These are phyloP conservation scores for Corydoras maculifer DNA, from an alignment of 2,113 vertebrate genomes.

Conservation along the genomic window DNA sequence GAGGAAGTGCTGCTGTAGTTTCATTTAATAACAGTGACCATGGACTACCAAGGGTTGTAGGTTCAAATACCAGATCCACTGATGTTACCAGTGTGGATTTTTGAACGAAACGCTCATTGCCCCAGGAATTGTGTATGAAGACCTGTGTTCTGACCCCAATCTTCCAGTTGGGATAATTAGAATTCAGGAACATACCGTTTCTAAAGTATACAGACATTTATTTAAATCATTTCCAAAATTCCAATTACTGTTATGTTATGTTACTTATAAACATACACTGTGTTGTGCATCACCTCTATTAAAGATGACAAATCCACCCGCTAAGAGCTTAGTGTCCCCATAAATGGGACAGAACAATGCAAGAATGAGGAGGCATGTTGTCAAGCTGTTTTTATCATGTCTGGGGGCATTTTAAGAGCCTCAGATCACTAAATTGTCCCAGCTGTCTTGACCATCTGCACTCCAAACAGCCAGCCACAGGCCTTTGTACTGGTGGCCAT, in stretches of 20 bases:
- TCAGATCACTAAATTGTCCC: constrained; percentile 71
- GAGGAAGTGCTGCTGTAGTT: too few relatives aligned
- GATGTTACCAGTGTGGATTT: too few relatives aligned
- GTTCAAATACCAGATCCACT: too few relatives aligned
- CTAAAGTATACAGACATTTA: too few relatives aligned
- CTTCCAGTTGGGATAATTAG: too few relatives aligned
- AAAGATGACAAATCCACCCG: constrained; percentile 40
- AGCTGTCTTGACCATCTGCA: constrained; percentile 78
- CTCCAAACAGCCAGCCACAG: constrained; percentile 52
- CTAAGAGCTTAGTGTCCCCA: constrained; percentile 48
- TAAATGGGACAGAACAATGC: constrained; percentile 46
- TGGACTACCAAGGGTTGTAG: too few relatives aligned
- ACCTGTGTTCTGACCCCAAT: too few relatives aligned
- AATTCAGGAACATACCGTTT: too few relatives aligned
- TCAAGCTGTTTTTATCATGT: constrained; percentile 68
- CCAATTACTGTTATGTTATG: neutral
- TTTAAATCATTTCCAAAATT: too few relatives aligned
- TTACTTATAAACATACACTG: neutral
- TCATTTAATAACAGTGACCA: too few relatives aligned
- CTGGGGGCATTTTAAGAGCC: constrained; percentile 67
- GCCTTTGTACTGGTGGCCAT: constrained; percentile 69
- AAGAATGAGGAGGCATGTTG: constrained; percentile 55
- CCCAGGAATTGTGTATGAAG: too few relatives aligned
- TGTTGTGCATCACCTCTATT: neutral
- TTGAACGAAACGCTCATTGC: too few relatives aligned